These are phyloP conservation scores for Formica selysi DNA, from an alignment of 1,140 invertebrate genomes.

Conservation along the genomic window DNA sequence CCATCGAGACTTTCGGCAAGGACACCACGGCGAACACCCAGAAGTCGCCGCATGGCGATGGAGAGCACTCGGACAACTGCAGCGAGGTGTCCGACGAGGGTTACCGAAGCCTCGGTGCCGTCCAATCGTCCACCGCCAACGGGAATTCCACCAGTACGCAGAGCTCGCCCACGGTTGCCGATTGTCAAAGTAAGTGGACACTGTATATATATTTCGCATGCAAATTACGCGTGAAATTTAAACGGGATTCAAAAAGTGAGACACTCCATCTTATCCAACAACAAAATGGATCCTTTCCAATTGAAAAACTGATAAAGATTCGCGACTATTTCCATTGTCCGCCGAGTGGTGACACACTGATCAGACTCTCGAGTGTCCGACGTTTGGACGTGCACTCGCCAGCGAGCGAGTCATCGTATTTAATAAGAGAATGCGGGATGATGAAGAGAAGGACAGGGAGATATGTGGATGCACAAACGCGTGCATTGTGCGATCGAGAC, in stretches of 20 bases:
- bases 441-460: slow-evolving; percentile 2
- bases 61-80: slow-evolving; percentile 92
- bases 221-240: not conserved
- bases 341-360: slow-evolving; percentile 2
- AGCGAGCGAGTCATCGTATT: slow-evolving; percentile 72
- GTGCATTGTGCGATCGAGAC: slow-evolving; percentile 58
- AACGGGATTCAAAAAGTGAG: not conserved
- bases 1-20: slow-evolving; percentile 76
- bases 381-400: slow-evolving; percentile 33
- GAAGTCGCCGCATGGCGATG: slow-evolving; percentile 82
- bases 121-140: slow-evolving; percentile 86
- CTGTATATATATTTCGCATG: not conserved
- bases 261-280: not conserved
- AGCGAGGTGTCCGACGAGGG: slow-evolving; percentile 96
- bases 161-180: slow-evolving; percentile 82
- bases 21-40: slow-evolving; percentile 69
- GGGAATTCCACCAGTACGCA: slow-evolving; percentile 80
- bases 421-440: slow-evolving; percentile 63
- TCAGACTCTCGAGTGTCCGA: slow-evolving; percentile 27
- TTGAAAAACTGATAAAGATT: slow-evolving; percentile 36
- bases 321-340: slow-evolving; percentile 18
- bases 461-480: slow-evolving; percentile 20
- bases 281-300: slow-evolving; percentile 21
- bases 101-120: slow-evolving; percentile 92
- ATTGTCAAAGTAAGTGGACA: slow-evolving; percentile 86